Evolutionary conservation across 2,113 vertebrate species (phyloP), one percentile per base, ranked within the genome.

Genomic region (Gallinago paraguaiae): DNA sequence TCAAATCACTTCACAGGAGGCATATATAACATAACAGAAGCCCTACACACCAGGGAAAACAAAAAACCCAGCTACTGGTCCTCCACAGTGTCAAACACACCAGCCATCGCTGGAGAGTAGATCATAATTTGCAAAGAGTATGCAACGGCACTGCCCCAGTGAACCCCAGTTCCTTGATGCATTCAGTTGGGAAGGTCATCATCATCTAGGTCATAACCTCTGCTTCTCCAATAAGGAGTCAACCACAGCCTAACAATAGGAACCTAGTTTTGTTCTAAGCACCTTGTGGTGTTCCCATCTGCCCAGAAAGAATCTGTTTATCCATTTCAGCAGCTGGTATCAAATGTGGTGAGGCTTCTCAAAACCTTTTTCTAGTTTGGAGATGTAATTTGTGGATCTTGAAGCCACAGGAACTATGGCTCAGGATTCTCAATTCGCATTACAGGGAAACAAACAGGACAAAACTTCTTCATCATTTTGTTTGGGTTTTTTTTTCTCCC

Each of bases 1-100:
- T 82, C 57, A 86, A 85, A 94, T 94, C 48, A 92, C 88, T 93
- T 94, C 94, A 91, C 78, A 79, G 86, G 68, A 94, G 71, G 83
- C 76, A 78, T 10, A 80, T 53, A 82, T 65, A 93, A 83, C 8
- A 2, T 88, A 92, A 92, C 78, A 94, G 84, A 88, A 85, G 33
- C n/a, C 41, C 13, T 74, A 71, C 7, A 48, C 23, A 76, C 30
- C 46, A 90, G 30, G 39, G 71, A 69, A 95, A 89, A 87, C 69
- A 84, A 82, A 95, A 93, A 82, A 1, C 7, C 10, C 60, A 64
- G 67, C 72, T 95, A 72, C 75, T 69, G 45, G 59, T 86, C 65
- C 33, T 78, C 65, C 45, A 78, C 30, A 89, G 28, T 37, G 78
- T 22, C 28, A 79, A 82, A 94, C 8, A 28, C 31, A 71, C 13